A percentile compares a stretch with the other conserved stretches of the same genome.
Conservation (phyloP, 2,113 vertebrate species). For the Crotalus helleri region DNA sequence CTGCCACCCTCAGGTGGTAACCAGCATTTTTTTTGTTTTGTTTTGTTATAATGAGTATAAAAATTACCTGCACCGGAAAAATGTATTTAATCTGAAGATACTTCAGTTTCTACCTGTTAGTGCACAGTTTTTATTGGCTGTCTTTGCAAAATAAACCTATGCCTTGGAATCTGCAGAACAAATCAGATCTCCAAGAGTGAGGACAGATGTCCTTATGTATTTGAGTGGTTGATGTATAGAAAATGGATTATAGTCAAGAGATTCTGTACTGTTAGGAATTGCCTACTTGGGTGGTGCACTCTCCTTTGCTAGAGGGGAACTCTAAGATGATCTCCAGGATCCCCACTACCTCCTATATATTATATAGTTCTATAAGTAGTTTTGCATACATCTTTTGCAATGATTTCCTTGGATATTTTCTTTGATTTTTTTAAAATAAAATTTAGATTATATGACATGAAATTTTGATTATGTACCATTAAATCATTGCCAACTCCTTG, state of each 20-base stretch:
- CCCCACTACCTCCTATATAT: neutral
- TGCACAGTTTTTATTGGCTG: neutral
- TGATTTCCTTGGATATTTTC: neutral
- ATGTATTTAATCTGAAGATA: neutral
- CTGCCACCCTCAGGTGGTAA: neutral
- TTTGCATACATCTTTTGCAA: neutral
- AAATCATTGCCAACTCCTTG: too few relatives aligned
- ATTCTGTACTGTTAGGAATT: neutral
- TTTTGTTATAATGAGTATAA: neutral
- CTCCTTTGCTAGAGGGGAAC: neutral
- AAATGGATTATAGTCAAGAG: neutral
- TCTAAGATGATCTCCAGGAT: neutral
- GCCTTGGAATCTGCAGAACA: neutral
- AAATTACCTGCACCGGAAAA: neutral
- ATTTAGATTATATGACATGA: neutral
- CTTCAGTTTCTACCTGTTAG: neutral
- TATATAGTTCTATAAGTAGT: neutral
- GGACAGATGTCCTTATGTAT: neutral
- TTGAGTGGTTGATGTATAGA: neutral
- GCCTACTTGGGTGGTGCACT: neutral
- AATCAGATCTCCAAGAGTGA: neutral
- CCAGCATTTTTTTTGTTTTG: neutral
- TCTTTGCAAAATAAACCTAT: neutral
- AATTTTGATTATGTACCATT: neutral
- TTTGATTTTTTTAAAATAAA: too few relatives aligned